Percentiles rank a stretch among this genome's conserved stretches.
phyloP scores from a whole-genome alignment of 2,113 vertebrate species.

The Camelus bactrianus region DNA sequence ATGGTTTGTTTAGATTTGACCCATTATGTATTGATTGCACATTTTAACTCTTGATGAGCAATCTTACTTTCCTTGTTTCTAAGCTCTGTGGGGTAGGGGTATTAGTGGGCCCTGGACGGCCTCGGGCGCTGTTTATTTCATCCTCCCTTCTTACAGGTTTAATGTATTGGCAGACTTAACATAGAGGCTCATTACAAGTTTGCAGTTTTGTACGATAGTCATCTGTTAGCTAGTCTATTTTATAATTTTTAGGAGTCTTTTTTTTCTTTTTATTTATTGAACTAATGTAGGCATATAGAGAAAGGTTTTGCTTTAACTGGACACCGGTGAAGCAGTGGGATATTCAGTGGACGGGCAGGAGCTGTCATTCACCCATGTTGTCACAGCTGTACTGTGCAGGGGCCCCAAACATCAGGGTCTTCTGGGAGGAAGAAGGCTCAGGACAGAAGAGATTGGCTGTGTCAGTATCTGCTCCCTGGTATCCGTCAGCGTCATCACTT shows the following conservation, averaged over 20 bases:
- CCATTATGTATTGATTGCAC: background rate
- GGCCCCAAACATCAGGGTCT: background rate
- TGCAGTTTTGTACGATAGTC: background rate
- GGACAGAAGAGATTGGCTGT: background rate
- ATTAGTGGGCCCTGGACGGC: background rate
- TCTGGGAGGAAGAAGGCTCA: background rate
- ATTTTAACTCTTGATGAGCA: background rate
- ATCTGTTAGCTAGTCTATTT: background rate
- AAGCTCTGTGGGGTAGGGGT: background rate
- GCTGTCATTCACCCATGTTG: background rate
- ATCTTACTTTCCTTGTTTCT: constrained; percentile 46
- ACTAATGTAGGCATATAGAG: background rate
- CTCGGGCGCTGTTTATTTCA: background rate
- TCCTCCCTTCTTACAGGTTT: background rate
- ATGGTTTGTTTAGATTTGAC: background rate
- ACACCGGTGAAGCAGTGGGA: background rate
- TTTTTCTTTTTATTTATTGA: background rate
- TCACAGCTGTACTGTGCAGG: background rate
- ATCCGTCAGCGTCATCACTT: background rate
- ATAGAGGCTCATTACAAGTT: background rate
- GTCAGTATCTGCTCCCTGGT: background rate
- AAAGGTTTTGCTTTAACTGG: background rate
- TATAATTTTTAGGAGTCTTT: background rate
- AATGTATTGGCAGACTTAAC: background rate
- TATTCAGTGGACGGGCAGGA: background rate